Evolutionary conservation across 2,888 invertebrate genomes (phyloP).

Genomic region (Synanthedon vespiformis): DNA sequence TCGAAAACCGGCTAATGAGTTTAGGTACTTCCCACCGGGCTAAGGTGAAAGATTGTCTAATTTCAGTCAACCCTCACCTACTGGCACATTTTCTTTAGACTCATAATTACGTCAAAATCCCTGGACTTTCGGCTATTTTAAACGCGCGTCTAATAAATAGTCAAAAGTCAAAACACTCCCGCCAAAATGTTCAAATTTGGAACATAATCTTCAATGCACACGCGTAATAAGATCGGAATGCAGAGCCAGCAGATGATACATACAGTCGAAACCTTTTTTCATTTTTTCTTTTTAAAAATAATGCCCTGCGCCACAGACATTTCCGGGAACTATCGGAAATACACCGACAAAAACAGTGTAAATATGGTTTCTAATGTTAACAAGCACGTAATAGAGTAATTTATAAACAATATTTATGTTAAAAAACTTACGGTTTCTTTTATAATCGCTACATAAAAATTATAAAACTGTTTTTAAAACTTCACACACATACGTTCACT

Average conservation of each 20-base stretch:
- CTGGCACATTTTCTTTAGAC: slow-evolving; percentile 43
- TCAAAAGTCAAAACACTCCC: slow-evolving; percentile 19
- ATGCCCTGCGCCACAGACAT: slow-evolving; percentile 35
- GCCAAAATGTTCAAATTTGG: slow-evolving; percentile 22
- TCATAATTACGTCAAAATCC: slow-evolving; percentile 40
- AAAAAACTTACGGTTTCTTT: slow-evolving; percentile 51
- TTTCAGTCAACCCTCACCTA: slow-evolving; percentile 62
- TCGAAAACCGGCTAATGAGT: slow-evolving; percentile 6
- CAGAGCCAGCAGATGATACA: slow-evolving; percentile 42
- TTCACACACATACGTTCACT: slow-evolving; percentile 59
- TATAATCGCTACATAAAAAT: slow-evolving; percentile 54
- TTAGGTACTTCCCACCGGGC: slow-evolving; percentile 24
- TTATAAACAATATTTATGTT: slow-evolving; percentile 34
- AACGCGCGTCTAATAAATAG: slow-evolving; percentile 17
- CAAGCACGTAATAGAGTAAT: slow-evolving; percentile 10
- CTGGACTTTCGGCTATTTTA: slow-evolving; percentile 38
- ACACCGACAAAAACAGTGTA: neutral
- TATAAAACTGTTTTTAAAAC: slow-evolving; percentile 29
- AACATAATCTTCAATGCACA: slow-evolving; percentile 13
- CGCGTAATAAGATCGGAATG: slow-evolving; percentile 56
- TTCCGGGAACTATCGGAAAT: slow-evolving; percentile 36
- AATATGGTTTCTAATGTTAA: neutral
- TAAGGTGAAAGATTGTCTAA: slow-evolving; percentile 48
- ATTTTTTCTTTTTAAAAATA: slow-evolving; percentile 42
- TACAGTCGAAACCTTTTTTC: slow-evolving; percentile 45